Conservation (phyloP, 2,888 invertebrate species). For the Brachyptera risi region DNA sequence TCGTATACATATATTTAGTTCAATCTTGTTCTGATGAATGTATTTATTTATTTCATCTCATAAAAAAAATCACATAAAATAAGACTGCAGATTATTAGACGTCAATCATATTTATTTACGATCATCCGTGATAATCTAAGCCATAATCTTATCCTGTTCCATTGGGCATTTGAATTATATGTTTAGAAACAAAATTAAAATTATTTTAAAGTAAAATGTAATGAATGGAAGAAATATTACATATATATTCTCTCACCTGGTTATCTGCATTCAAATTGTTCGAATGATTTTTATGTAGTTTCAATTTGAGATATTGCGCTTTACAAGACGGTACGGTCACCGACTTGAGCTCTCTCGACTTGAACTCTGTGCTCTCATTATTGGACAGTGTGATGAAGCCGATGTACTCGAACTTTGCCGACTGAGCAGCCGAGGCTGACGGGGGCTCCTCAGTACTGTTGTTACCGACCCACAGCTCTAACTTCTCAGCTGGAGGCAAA, state of each 20-base stretch:
- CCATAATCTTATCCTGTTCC: too few species aligned
- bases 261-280: conserved; percentile 75
- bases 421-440: conserved; percentile 40
- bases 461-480: conserved; percentile 65
- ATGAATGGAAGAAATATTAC: too few species aligned
- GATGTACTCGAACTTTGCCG: conserved; percentile 56
- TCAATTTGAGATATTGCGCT: conserved; percentile 77
- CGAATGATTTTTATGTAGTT: conserved; percentile 76
- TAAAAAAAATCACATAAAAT: too few species aligned
- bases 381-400: conserved; percentile 76
- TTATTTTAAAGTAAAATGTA: background rate
- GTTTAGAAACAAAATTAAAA: too few species aligned
- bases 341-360: conserved; percentile 77
- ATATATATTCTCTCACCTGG: conserved; percentile 54
- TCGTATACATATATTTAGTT: too few species aligned
- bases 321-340: conserved; percentile 63
- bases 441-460: conserved; percentile 40
- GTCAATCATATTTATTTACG: too few species aligned
- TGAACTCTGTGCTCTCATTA: conserved; percentile 73
- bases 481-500: conserved; percentile 60
- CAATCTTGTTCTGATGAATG: too few species aligned
- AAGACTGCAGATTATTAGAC: too few species aligned
- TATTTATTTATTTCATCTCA: too few species aligned
- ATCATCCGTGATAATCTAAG: too few species aligned
- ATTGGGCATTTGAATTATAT: too few species aligned